A percentile compares a stretch with the other conserved stretches of the same genome.
phyloP scores from a whole-genome alignment of 2,113 vertebrate species.

The Leucopsar rothschildi region DNA sequence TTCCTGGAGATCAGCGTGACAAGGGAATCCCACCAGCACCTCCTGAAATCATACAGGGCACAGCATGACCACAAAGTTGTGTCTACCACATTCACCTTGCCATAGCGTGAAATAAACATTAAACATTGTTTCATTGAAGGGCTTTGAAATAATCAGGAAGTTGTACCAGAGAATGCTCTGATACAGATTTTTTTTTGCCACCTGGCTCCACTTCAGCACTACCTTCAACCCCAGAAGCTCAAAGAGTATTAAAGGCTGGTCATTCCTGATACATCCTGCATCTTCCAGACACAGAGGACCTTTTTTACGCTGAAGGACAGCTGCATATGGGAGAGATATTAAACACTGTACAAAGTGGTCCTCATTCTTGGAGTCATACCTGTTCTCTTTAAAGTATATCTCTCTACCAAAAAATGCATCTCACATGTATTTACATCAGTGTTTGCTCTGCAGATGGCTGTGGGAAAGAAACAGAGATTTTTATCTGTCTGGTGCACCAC shows the following conservation, averaged over 20 bases:
- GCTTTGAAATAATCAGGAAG: background rate
- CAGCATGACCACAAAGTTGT: background rate
- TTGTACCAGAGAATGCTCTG: background rate
- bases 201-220: background rate
- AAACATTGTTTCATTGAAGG: background rate
- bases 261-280: background rate
- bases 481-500: background rate
- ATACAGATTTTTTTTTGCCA: background rate
- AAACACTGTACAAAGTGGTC: background rate
- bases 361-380: background rate
- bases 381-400: background rate
- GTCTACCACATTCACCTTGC: background rate
- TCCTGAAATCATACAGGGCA: background rate
- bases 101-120: background rate
- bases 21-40: background rate
- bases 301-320: background rate
- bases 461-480: slow-evolving; percentile 22
- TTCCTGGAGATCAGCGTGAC: background rate
- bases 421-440: background rate
- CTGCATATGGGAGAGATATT: background rate
- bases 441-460: background rate
- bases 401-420: background rate
- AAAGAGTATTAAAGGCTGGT: background rate
- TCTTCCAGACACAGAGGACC: background rate
- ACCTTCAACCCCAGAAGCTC: background rate